Base-by-base conservation (phyloP, 2,797 vertebrate genomes). In the Gymnodraco acuticeps region DNA sequence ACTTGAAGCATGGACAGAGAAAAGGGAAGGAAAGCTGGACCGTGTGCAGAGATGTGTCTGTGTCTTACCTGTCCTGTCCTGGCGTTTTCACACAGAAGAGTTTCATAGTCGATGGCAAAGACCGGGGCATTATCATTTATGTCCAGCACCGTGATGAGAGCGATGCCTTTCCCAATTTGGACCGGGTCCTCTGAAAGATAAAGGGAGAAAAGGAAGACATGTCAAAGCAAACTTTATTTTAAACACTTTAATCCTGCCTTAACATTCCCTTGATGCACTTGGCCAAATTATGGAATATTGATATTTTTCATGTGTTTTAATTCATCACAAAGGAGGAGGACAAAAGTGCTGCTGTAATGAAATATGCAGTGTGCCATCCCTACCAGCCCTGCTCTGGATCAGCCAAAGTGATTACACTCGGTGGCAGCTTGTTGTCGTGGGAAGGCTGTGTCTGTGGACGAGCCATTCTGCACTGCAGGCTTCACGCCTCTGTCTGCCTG, bases 41-140 rank as follows among this genome's bases (percentile, higher is more conserved):
- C 16, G 3, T 75, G 58, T 69, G 66, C 58, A 38, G 62, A 77
- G 78, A 59, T 14, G 33, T 56, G 64, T 64, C 66, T 27, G 58
- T 58, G 78, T 64, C 92, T 91, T 91, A 99, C 98, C 96, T 99
- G 95, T 77, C 97, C 97, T 10, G 96, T 90, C 52, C 92, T 87
- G 75, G 96, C 88, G 51, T 97, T 97, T 91, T 99, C 98, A 90
- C 98, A 99, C 2, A 99, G 95, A 1, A 95, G 94, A 42, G 97
- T 96, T 83, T 99, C 97, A 45, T 99, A 99, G 60, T 98, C 96
- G 72, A 96, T 97, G 75, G 98, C 97, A 68, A 99, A 98, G 68
- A 97, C 96, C 0, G 98, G 98, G 8, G 97, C 96, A 0, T 99
- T 99, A 87, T 99, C 98, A 50, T 99, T 99, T 74, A 99, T 96